A percentile compares a stretch with the other conserved stretches of the same genome.
Conservation (phyloP, 2,113 vertebrate genomes). For the Macaca nemestrina region DNA sequence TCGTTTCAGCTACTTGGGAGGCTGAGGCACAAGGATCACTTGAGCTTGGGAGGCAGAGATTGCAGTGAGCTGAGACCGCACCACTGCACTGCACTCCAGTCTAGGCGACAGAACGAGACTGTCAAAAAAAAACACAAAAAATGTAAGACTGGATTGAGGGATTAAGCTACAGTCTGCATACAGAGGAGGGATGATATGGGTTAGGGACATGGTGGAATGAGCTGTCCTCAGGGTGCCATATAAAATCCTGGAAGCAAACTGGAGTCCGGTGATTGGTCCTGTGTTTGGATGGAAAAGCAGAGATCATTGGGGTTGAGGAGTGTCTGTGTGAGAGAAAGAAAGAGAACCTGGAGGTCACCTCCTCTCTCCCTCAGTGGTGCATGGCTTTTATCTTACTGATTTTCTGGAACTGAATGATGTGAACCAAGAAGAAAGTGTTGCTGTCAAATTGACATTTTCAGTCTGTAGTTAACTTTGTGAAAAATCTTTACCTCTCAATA, state of each 20-base stretch:
- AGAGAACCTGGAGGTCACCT: background rate
- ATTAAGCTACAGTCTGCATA: background rate
- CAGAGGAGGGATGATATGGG: background rate
- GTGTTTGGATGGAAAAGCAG: background rate
- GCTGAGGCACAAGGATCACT: background rate
- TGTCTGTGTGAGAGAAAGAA: background rate
- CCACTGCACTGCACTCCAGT: too few species aligned
- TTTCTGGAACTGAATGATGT: background rate
- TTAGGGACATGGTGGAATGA: background rate
- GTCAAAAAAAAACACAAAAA: too few species aligned
- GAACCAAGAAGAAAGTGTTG: background rate
- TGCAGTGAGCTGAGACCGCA: too few species aligned
- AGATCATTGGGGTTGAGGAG: background rate
- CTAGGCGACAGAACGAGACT: too few species aligned
- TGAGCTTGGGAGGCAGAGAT: too few species aligned
- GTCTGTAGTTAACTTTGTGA: background rate
- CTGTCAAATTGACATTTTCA: background rate
- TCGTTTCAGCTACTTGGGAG: too few species aligned
- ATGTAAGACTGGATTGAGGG: too few species aligned
- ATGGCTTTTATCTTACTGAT: background rate
- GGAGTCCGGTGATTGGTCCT: background rate
- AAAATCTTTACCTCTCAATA: conserved; percentile 26
- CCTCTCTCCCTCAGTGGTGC: accelerated
- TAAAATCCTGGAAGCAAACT: background rate
- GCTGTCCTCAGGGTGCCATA: background rate